Conservation (phyloP, 2,888 invertebrate genomes). For the Nemotelus nigrinus region DNA sequence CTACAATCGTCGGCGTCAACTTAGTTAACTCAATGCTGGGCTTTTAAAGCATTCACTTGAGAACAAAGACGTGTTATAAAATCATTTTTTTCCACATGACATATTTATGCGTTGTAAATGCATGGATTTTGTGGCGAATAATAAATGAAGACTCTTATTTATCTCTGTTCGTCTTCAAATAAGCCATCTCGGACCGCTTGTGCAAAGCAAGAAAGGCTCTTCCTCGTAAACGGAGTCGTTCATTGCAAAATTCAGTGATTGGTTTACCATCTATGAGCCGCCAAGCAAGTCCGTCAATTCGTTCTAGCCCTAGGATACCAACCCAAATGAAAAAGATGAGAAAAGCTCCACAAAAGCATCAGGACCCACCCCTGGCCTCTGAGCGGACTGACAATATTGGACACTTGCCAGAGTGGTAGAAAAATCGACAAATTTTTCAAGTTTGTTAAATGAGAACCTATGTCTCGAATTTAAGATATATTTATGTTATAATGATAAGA, state of each 20-base stretch:
- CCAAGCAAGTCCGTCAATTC: not conserved
- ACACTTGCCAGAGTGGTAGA: not conserved
- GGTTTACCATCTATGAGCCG: not conserved
- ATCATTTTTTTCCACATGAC: no score
- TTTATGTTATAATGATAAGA: no score
- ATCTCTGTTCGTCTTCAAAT: not conserved
- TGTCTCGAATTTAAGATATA: no score
- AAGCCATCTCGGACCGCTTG: not conserved
- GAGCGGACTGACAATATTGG: not conserved
- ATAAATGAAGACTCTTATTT: constrained; percentile 1
- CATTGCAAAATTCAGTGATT: not conserved
- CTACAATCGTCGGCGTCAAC: no score
- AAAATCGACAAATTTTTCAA: no score
- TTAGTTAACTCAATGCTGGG: no score
- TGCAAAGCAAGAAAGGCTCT: no score
- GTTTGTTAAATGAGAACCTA: no score
- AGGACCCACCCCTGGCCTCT: not conserved
- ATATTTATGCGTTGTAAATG: no score
- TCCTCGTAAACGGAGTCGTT: not conserved
- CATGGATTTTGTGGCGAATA: no score
- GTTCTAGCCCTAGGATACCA: not conserved
- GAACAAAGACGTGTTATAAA: no score
- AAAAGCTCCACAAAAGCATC: not conserved
- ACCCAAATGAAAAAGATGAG: not conserved
- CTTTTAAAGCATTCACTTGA: no score